Conservation (phyloP, 2,797 vertebrate genomes). For the Semaprochilodus insignis region DNA sequence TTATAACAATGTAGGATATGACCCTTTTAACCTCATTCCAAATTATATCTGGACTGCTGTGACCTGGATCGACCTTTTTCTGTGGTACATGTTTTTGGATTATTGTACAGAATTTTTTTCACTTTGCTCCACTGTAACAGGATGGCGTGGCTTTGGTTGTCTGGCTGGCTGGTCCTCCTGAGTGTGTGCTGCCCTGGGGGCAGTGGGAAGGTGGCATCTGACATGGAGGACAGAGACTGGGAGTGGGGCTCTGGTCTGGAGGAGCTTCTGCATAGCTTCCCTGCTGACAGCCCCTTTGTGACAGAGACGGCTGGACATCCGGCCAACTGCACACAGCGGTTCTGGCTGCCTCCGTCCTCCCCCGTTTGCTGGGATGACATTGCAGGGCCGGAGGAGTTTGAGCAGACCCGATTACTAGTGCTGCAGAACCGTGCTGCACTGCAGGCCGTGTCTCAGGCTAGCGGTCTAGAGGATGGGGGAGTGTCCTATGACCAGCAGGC, state of each 20-base stretch:
- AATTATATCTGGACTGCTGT: neutral
- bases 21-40: too few species aligned
- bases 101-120: neutral
- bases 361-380: conserved; percentile 77
- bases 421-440: conserved; percentile 82
- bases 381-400: conserved; percentile 77
- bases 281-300: conserved; percentile 79
- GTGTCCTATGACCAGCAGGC: conserved; percentile 75
- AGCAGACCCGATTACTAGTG: conserved; percentile 76
- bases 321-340: conserved; percentile 80
- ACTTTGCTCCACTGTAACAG: conserved; percentile 44
- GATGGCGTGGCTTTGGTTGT: conserved; percentile 50
- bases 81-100: neutral
- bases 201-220: conserved; percentile 27
- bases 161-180: conserved; percentile 54
- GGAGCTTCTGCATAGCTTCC: conserved; percentile 75
- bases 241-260: conserved; percentile 80
- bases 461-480: conserved; percentile 75
- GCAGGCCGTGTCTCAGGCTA: conserved; percentile 73
- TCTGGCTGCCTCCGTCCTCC: conserved; percentile 77
- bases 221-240: conserved; percentile 56
- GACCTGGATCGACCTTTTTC: neutral
- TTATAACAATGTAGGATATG: too few species aligned
- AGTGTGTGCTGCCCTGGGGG: conserved; percentile 25
- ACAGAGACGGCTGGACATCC: conserved; percentile 66